Base-by-base conservation (phyloP, 2,888 invertebrate genomes). In the Hydrotaea diabolus region DNA sequence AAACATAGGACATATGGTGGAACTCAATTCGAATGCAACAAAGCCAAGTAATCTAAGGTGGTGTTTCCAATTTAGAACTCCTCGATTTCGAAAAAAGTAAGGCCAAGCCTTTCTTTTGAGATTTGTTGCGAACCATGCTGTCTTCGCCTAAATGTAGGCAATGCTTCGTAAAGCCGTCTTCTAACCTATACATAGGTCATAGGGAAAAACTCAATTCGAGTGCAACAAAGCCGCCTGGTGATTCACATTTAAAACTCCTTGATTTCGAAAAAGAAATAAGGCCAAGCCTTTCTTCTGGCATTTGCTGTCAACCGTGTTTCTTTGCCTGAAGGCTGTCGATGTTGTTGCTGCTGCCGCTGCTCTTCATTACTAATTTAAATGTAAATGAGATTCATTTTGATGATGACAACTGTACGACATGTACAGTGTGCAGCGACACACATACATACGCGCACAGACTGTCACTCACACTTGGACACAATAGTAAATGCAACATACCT, bases 341-440 rank as follows among this genome's bases (percentile, higher is more conserved):
- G 23, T 59, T 23, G 55, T 5, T 66, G 17, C 26, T 26, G 13
- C n/a, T 62, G 26, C 8, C 75, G 76, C 66, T 46, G 83, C 72
- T 77, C 77, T 87, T 85, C 82, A 84, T 86, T 87, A 77, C 84
- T 87, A 87, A 87, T 86, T 87, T 86, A 86, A 86, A 85, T 86
- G 86, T 77, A 86, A 87, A 87, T 87, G 86, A 87, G 86, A 86
- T 87, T 86, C 87, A 86, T 86, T 87, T 83, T 64, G 57, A 80
- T 81, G 79, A 76, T 81, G 80, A 85, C 79, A 85, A 77, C 82
- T 77, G 53, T 71, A 82, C 73, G 75, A 82, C 77, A 77, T 15
- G 46, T 46, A 39, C 57, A 77, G 1, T 15, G 7, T 39, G 39
- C 46, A 5, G 19, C 49, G 13, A 72, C 21, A 76, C 13, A 59